phyloP scores from a whole-genome alignment of 2,113 vertebrate species.

The Pangasianodon hypophthalmus region DNA sequence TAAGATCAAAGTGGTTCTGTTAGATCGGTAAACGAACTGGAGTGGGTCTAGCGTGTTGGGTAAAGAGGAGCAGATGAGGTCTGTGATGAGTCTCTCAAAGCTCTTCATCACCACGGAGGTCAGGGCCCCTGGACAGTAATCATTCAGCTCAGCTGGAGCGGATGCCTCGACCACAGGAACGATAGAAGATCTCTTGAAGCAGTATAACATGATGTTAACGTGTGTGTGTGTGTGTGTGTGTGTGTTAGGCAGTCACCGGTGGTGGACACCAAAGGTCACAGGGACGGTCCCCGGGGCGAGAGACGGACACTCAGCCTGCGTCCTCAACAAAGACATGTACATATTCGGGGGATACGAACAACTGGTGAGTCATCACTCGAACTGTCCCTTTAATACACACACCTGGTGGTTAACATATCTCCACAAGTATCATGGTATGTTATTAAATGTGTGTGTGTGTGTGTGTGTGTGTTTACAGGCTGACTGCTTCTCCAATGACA shows the following conservation, averaged over 20 bases:
- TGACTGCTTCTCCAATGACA: constrained; percentile 99
- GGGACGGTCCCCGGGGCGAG: constrained; percentile 91
- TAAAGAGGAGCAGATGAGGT: neutral
- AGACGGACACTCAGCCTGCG: constrained; percentile 94
- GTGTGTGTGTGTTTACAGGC: constrained; percentile 74
- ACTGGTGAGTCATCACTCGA: constrained; percentile 79
- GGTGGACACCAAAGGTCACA: constrained; percentile 90
- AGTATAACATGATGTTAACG: neutral
- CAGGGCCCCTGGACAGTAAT: neutral
- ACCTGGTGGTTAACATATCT: neutral
- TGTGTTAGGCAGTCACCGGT: constrained; percentile 83
- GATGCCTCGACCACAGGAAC: neutral
- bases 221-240: neutral
- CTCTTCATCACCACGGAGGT: neutral
- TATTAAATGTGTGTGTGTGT: neutral
- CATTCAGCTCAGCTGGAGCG: neutral
- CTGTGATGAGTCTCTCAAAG: neutral
- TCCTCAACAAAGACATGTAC: constrained; percentile 92
- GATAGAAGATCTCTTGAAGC: neutral
- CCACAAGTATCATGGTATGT: neutral
- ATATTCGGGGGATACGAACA: constrained; percentile 98
- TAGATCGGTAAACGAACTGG: neutral
- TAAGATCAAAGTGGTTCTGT: too few relatives aligned
- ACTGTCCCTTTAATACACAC: constrained; percentile 22
- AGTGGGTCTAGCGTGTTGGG: neutral